Base-by-base conservation (phyloP, 1,140 invertebrate genomes). In the Aphidius ervi region DNA sequence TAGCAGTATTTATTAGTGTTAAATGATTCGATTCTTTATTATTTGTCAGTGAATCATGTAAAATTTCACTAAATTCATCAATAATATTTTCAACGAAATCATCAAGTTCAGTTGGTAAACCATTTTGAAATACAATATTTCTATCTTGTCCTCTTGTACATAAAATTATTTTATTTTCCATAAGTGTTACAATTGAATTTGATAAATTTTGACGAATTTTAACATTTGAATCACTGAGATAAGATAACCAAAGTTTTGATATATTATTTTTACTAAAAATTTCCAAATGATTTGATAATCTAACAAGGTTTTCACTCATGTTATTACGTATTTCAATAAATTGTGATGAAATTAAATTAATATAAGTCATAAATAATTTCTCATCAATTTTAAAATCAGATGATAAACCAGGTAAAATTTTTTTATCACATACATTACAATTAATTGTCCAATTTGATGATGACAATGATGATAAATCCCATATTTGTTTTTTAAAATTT, bases 1-100 rank as follows among this genome's bases (percentile, higher is more conserved):
- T 81, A 7, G 87, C 81, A 40, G 81, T 81, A 39, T 75, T 62
- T 6, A 88, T 67, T 54, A 85, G 72, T 10, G 79, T 77, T 10
- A 80, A 73, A 66, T 87, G 86, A 20, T 83, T 57, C 5, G 73
- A 74, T 48, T 77, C 73, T 67, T 86, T 80, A 47, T 78, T 80
- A 56, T 60, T 78, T 62, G 82, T 75, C 37, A 87, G 70, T 61
- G 81, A 81, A 50, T 74, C 73, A 65, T 79, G 75, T 9, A 84
- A 79, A 5, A 73, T 73, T 46, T 76, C 74, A 8, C 81, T 65
- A 52, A 88, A 65, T 56, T 77, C 63, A 59, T 83, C 72, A n/a
- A 85, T 76, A 59, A 83, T 74, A 45, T 78, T 61, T 66, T 81
- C 75, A 9, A 85, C 67, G 58, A 83, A 79, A 65, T 79, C 64